Base-by-base conservation (phyloP, 2,797 vertebrate species). In the Rhodeus uyekii region DNA sequence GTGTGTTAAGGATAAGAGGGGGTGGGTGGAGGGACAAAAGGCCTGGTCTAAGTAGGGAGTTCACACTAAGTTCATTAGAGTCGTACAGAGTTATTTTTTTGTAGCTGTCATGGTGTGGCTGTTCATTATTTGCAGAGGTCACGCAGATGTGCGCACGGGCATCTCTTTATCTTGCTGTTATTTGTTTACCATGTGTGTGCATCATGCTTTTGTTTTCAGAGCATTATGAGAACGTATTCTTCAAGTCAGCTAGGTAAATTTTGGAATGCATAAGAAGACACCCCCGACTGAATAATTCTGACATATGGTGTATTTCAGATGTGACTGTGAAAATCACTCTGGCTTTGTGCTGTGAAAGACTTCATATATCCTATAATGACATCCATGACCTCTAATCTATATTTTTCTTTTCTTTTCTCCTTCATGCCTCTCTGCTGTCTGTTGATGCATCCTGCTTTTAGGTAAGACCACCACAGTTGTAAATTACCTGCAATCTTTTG, bases 391-490 rank as follows among this genome's bases (percentile, higher is more conserved):
- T 78, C 76, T 83, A 68, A 68, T 55, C 48, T 74, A 14, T 80
- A 81, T 69, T 75, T 60, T 71, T 78, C 38, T 65, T 55, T 69
- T 74, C 83, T 71, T 76, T 61, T 38, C 22, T 22, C 32, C 75
- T 38, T n/a, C 50, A 77, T 81, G 75, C 44, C n/a, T n/a, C 61
- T 55, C 65, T 80, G 60, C 24, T 78, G 42, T 61, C 53, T 73
- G 68, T 80, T 76, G 72, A 63, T 80, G 24, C 24, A 14, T 85
- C 46, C 74, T 88, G 71, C 60, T 46, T 64, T 65, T 82, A 90
- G 89, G 89, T 90, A 86, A 87, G 87, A 75, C 69, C 64, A 39
- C 73, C 14, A 29, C 80, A 36, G 61, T 83, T 78, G 65, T 64
- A 19, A 71, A 63, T 78, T 75, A 73, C 69, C 58, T 74, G 69